Evolutionary conservation across 2,888 invertebrate species (phyloP).

Genomic region (Bellardia bayeri): DNA sequence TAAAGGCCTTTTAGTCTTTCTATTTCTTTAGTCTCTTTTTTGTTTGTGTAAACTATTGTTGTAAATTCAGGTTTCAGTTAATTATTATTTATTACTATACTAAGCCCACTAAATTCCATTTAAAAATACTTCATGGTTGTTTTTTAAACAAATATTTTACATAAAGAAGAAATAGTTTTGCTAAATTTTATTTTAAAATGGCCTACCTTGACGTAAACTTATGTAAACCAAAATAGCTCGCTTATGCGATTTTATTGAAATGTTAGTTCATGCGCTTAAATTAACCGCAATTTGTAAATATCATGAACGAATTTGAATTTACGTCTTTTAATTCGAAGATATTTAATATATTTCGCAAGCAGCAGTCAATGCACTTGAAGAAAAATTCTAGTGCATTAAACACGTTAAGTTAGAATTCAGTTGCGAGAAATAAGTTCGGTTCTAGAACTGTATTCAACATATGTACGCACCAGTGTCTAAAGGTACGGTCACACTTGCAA

Average conservation of each 20-base stretch:
- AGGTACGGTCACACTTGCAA: too few species aligned
- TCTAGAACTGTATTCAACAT: not conserved
- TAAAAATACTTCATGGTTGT: conserved; percentile 7
- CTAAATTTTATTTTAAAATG: not conserved
- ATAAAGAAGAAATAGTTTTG: not conserved
- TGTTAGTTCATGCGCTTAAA: too few species aligned
- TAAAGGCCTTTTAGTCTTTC: conserved; percentile 6
- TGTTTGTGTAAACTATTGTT: conserved; percentile 2
- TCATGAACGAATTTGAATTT: too few species aligned
- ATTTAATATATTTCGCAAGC: too few species aligned
- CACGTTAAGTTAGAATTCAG: too few species aligned
- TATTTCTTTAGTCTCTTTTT: conserved; percentile 8
- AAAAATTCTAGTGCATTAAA: too few species aligned
- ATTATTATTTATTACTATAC: not conserved
- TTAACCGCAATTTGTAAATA: too few species aligned
- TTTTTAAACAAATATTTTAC: not conserved
- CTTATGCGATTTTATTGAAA: not conserved
- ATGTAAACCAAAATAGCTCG: not conserved
- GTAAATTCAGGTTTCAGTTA: not conserved
- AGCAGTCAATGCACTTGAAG: too few species aligned
- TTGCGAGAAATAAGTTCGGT: too few species aligned
- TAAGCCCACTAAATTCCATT: not conserved
- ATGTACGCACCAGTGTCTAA: too few species aligned
- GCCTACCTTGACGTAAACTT: not conserved
- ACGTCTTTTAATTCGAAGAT: too few species aligned